Percentiles rank a stretch among this genome's conserved stretches.
These are phyloP conservation scores for Ceratosolen solmsi DNA, from an alignment of 1,140 invertebrate genomes.

Conservation along the genomic window DNA sequence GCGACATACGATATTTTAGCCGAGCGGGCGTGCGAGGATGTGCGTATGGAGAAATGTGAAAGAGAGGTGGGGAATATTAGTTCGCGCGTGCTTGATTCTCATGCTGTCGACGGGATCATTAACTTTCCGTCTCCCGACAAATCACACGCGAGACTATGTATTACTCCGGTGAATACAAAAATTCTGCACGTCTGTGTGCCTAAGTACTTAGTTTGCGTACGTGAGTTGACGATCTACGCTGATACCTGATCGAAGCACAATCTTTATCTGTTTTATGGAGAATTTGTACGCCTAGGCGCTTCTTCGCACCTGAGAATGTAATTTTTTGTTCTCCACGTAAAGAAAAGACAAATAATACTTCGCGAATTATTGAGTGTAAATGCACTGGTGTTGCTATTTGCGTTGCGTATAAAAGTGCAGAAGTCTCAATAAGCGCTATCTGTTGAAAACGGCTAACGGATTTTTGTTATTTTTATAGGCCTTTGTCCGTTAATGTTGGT, in stretches of 20 bases:
- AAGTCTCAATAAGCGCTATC: background rate
- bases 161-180: constrained; percentile 30
- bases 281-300: background rate
- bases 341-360: background rate
- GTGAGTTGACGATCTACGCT: background rate
- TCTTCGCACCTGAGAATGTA: background rate
- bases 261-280: background rate
- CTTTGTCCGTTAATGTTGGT: background rate
- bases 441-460: background rate
- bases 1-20: no score
- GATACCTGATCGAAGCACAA: background rate
- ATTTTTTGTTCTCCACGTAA: background rate
- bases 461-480: background rate
- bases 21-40: no score
- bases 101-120: no score
- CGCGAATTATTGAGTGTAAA: background rate
- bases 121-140: constrained; percentile 56
- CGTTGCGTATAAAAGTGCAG: background rate
- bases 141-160: constrained; percentile 54
- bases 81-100: no score
- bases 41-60: no score
- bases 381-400: background rate
- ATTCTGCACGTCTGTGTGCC: constrained; percentile 25
- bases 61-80: no score
- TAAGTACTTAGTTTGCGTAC: constrained; percentile 17